Evolutionary conservation across 23 tunicate genomes (phyloP).

Genomic region (Styela plicata): DNA sequence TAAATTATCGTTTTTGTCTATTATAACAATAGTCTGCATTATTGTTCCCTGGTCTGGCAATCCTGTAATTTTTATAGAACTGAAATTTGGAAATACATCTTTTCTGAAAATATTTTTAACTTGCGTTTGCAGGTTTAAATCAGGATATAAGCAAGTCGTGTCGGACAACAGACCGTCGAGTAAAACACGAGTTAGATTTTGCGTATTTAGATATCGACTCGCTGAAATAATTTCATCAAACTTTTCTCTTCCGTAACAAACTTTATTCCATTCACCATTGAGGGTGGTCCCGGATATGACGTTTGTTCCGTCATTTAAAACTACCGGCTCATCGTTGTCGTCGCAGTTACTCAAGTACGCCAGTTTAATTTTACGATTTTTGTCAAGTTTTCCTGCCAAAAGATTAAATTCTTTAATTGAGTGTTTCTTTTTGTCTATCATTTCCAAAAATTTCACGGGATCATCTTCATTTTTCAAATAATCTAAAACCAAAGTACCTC

Average conservation of each 20-base stretch:
- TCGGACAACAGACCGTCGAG: constrained; percentile 51
- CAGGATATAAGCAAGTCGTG: constrained; percentile 61
- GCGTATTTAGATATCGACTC: background rate
- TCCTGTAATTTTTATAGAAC: constrained; percentile 57
- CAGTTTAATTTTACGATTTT: constrained; percentile 19
- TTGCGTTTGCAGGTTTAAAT: constrained; percentile 37
- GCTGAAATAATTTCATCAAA: constrained; percentile 26
- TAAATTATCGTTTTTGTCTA: constrained; percentile 53
- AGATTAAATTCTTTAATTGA: constrained; percentile 56
- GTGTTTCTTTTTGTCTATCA: background rate
- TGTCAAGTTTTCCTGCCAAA: constrained; percentile 41
- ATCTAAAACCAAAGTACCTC: constrained; percentile 58
- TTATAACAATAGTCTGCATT: constrained; percentile 58
- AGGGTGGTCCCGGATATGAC: constrained; percentile 48
- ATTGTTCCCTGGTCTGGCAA: constrained; percentile 51
- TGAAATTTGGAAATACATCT: constrained; percentile 27
- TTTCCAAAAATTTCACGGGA: constrained; percentile 33
- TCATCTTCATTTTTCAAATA: constrained; percentile 31
- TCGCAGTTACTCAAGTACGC: constrained; percentile 51
- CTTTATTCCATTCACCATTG: constrained; percentile 57
- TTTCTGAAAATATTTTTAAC: background rate
- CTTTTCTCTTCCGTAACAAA: constrained; percentile 26
- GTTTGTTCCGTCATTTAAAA: constrained; percentile 17
- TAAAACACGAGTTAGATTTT: constrained; percentile 14
- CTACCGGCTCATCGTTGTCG: constrained; percentile 7